Conservation (phyloP, 1,140 invertebrate species). For the Asobara japonica region DNA sequence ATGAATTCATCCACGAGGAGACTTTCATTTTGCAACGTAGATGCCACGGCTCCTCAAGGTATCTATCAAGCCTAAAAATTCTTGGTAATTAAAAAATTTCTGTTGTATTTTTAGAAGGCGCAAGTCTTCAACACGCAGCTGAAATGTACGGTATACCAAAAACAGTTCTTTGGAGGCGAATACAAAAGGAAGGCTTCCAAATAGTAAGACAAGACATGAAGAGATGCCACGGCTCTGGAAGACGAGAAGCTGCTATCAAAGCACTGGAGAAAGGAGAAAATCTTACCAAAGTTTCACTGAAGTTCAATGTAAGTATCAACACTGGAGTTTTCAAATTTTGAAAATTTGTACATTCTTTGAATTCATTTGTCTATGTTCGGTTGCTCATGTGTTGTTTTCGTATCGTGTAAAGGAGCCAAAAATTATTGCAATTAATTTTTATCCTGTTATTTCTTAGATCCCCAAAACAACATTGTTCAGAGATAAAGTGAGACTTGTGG, state of each 20-base stretch:
- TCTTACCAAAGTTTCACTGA: constrained; percentile 68
- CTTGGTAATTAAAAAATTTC: not conserved
- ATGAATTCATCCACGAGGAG: no score
- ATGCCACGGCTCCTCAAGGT: no score
- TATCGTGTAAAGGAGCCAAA: no score
- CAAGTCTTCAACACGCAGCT: constrained; percentile 64
- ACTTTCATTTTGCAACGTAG: no score
- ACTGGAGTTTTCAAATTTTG: constrained; percentile 15
- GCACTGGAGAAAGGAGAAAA: constrained; percentile 69
- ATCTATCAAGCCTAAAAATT: no score
- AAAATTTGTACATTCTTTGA: not conserved
- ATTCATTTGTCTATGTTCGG: not conserved
- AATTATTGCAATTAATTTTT: not conserved
- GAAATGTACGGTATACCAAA: constrained; percentile 70
- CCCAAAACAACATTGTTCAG: constrained; percentile 72
- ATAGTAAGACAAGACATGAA: constrained; percentile 61
- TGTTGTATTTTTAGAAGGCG: constrained; percentile 52
- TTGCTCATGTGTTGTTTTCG: no score
- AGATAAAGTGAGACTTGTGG: constrained; percentile 68
- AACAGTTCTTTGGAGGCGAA: constrained; percentile 71
- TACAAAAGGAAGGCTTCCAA: constrained; percentile 65
- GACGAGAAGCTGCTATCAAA: constrained; percentile 66
- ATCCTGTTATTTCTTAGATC: constrained; percentile 63
- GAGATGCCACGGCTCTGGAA: constrained; percentile 63
- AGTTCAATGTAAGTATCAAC: constrained; percentile 57